phyloP scores from a whole-genome alignment of 2,113 vertebrate genomes.

The Cyanoliseus patagonus region DNA sequence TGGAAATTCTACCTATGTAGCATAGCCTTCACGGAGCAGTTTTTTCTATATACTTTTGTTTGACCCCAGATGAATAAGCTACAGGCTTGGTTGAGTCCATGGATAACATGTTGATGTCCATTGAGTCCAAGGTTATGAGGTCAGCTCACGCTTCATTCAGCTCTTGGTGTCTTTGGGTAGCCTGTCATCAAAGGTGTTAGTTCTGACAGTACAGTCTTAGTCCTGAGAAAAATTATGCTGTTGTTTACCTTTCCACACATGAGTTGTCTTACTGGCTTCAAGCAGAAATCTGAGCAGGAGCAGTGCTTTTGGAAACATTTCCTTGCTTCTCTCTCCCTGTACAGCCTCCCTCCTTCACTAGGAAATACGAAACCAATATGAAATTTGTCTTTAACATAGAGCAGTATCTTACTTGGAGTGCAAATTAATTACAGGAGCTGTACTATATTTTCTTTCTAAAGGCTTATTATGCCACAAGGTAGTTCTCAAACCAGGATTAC shows the following conservation, averaged over 20 bases:
- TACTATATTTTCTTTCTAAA: neutral
- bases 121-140: neutral
- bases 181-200: neutral
- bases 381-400: neutral
- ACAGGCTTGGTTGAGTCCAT: neutral
- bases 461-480: neutral
- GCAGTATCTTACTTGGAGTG: fast-evolving
- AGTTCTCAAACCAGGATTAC: neutral
- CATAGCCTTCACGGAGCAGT: neutral
- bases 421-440: neutral
- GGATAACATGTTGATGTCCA: neutral
- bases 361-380: neutral
- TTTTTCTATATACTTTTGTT: neutral
- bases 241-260: neutral
- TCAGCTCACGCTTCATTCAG: neutral
- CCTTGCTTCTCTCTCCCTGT: neutral
- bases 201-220: neutral
- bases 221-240: neutral
- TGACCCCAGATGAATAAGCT: neutral
- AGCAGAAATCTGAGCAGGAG: neutral
- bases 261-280: neutral
- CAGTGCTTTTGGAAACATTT: neutral
- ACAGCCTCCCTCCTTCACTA: neutral
- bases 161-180: neutral
- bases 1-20: neutral